phyloP scores from a whole-genome alignment of 2,113 vertebrate species.

The Bos javanicus region DNA sequence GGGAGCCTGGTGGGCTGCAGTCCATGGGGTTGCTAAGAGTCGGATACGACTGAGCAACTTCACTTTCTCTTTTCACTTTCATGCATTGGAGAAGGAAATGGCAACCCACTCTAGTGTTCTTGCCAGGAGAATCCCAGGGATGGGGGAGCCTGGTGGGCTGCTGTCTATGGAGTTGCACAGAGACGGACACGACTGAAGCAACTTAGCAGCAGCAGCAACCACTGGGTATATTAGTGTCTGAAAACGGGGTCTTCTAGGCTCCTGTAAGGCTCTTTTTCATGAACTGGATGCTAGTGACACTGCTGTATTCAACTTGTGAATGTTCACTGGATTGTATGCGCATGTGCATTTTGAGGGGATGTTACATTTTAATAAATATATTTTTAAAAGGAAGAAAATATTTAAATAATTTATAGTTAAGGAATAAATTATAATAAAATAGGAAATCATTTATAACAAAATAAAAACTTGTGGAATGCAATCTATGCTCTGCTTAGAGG shows the following conservation, averaged over 20 bases:
- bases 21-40: no score
- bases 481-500: neutral
- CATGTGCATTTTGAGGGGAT: neutral
- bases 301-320: neutral
- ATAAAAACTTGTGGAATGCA: neutral
- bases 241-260: neutral
- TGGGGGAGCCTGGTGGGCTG: no score
- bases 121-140: no score
- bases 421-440: neutral
- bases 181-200: no score
- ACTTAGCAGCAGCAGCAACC: no score
- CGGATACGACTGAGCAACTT: no score
- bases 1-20: fast-evolving
- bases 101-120: no score
- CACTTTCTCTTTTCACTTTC: no score
- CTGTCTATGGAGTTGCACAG: fast-evolving
- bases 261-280: neutral
- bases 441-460: neutral
- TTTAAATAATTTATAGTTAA: neutral
- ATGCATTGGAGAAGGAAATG: no score
- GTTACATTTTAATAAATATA: neutral
- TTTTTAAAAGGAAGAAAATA: neutral
- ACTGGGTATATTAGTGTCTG: neutral
- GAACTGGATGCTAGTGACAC: neutral
- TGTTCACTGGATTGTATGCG: neutral